Percentiles rank a stretch among this genome's conserved stretches.
These are phyloP conservation scores for Petrolisthes cinctipes DNA, from an alignment of 2,888 invertebrate genomes.

Conservation along the genomic window DNA sequence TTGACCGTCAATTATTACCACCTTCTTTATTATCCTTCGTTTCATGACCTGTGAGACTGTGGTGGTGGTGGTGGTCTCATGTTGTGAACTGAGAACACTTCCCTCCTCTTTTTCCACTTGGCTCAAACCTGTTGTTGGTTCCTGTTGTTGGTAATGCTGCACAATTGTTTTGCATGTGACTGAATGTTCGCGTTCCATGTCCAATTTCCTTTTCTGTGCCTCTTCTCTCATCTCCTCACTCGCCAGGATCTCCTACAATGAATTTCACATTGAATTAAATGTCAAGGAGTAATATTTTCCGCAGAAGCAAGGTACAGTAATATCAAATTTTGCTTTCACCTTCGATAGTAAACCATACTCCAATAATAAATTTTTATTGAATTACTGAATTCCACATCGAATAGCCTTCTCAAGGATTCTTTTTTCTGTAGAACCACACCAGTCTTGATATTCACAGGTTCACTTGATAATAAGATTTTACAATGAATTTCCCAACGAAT, in stretches of 20 bases:
- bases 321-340: no score
- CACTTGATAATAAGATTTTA: no score
- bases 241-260: constrained; percentile 65
- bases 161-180: constrained; percentile 19
- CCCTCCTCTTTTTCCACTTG: background rate
- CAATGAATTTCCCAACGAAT: no score
- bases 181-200: constrained; percentile 39
- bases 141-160: constrained; percentile 23
- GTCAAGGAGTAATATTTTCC: constrained; percentile 23
- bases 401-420: no score
- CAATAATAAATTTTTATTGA: no score
- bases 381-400: no score
- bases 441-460: no score
- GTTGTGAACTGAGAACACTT: no score
- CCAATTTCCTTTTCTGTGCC: constrained; percentile 32
- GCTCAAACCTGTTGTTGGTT: constrained; percentile 20
- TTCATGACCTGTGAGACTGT: constrained; percentile 17
- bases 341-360: no score
- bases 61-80: no score
- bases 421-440: no score
- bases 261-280: constrained; percentile 47
- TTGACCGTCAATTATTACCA: constrained; percentile 42
- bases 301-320: background rate
- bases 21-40: constrained; percentile 41
- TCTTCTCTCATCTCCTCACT: constrained; percentile 47